Evolutionary conservation across 2,113 vertebrate genomes (phyloP).

Genomic region (Plestiodon gilberti): DNA sequence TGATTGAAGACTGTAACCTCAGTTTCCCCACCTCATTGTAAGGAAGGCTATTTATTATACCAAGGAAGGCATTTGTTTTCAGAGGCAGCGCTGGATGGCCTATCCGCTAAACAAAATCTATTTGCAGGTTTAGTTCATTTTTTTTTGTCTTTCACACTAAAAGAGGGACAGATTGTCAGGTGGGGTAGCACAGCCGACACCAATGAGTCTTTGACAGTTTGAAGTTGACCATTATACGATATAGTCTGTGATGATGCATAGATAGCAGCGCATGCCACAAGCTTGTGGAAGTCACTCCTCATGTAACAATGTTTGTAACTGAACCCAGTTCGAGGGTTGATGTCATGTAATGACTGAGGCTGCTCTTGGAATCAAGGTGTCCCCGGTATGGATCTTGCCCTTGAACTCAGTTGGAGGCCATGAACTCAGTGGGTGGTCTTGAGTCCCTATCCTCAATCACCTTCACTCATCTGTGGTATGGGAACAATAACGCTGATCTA

Average conservation of each 20-base stretch:
- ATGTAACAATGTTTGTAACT: accelerated
- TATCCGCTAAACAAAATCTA: neutral
- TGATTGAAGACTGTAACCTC: neutral
- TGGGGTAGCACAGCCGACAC: accelerated
- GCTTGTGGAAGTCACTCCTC: accelerated
- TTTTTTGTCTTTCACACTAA: accelerated
- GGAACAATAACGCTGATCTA: neutral
- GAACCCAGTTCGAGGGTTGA: accelerated
- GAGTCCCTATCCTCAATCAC: neutral
- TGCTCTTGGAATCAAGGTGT: neutral
- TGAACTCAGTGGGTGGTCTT: no score
- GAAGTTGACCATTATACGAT: accelerated
- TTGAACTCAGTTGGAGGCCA: neutral
- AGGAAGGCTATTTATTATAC: neutral
- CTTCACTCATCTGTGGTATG: neutral
- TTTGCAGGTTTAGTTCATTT: neutral
- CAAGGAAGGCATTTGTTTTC: accelerated
- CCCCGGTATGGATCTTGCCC: neutral
- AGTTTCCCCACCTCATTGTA: neutral
- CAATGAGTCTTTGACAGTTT: accelerated
- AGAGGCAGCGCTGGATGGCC: accelerated
- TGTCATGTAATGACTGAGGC: neutral
- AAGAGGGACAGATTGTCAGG: accelerated
- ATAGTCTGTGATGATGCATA: accelerated
- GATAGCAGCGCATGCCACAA: accelerated